Percentiles rank a stretch among this genome's conserved stretches.
Evolutionary conservation across 2,113 vertebrate species (phyloP).

Genomic region (Pimephales promelas): DNA sequence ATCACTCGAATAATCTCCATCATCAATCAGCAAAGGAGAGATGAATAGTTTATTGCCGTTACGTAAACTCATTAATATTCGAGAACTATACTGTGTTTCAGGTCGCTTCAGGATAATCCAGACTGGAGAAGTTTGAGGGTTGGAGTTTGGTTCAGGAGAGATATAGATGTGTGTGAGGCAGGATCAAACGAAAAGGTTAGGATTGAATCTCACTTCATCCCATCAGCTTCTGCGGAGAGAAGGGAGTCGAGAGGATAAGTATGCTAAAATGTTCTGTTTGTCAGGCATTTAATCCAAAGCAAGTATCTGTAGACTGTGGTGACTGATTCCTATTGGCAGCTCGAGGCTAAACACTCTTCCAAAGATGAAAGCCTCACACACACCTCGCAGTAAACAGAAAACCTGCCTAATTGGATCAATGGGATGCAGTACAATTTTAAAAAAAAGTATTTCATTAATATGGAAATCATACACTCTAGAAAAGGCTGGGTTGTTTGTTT

Average conservation of each 20-base stretch:
- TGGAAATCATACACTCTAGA: too few species aligned
- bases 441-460: neutral
- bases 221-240: neutral
- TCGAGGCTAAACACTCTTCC: neutral
- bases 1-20: neutral
- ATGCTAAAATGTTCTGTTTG: neutral
- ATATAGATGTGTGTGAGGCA: neutral
- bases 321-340: neutral
- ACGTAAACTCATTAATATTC: neutral
- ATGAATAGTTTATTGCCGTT: neutral
- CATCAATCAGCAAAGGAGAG: neutral
- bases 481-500: too few species aligned
- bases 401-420: neutral
- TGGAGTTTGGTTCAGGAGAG: neutral
- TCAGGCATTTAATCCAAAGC: neutral
- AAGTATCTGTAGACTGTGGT: neutral
- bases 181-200: slow-evolving; percentile 4
- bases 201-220: neutral
- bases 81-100: neutral
- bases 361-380: neutral
- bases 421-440: neutral
- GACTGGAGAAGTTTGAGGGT: neutral
- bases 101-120: neutral
- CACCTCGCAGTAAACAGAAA: neutral
- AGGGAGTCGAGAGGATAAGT: neutral